Evolutionary conservation across 2,113 vertebrate genomes (phyloP).

Genomic region (Heliornis fulica): DNA sequence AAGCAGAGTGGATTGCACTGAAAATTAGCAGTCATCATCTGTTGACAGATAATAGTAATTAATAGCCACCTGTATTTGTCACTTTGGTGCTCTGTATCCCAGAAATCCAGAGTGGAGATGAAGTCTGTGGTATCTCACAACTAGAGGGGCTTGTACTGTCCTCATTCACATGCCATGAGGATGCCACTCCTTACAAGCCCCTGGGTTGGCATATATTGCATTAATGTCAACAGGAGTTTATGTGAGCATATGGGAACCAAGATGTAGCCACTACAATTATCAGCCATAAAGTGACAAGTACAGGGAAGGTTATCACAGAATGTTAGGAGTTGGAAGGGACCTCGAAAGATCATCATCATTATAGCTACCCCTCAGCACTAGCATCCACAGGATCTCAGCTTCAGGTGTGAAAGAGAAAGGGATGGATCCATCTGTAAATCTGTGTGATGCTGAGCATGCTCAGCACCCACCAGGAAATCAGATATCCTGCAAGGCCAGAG

Average conservation of each 20-base stretch:
- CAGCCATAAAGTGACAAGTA: not conserved
- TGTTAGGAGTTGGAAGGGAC: too few relatives aligned
- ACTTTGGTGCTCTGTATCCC: not conserved
- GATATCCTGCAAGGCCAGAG: not conserved
- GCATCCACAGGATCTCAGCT: not conserved
- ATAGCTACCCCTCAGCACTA: not conserved
- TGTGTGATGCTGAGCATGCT: not conserved
- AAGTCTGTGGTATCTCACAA: not conserved
- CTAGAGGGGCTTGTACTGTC: not conserved
- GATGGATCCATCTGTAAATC: not conserved
- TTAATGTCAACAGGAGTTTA: not conserved
- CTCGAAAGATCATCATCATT: too few relatives aligned
- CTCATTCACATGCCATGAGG: fast-evolving
- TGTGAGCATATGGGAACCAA: not conserved
- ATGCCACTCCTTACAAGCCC: not conserved
- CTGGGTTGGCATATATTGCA: not conserved
- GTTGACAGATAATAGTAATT: not conserved
- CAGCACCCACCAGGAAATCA: not conserved
- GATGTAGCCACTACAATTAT: not conserved
- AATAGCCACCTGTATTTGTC: not conserved
- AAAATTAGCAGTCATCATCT: not conserved
- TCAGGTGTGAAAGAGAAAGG: not conserved
- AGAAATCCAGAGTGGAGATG: not conserved
- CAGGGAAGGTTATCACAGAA: not conserved
- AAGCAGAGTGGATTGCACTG: not conserved